These are phyloP conservation scores for Ectemnius cavifrons DNA, from an alignment of 2,888 invertebrate species.

Conservation along the genomic window DNA sequence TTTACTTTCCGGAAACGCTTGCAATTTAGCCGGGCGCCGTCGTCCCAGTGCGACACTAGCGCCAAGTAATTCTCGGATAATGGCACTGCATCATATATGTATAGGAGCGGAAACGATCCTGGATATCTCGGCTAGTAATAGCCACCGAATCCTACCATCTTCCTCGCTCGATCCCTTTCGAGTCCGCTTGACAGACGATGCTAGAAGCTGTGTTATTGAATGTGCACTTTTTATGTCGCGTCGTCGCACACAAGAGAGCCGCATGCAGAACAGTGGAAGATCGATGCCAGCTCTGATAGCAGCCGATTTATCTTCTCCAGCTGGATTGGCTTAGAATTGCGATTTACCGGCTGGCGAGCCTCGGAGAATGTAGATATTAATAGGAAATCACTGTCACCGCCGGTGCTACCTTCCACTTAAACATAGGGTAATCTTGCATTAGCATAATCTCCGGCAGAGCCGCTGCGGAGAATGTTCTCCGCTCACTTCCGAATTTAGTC, in stretches of 20 bases:
- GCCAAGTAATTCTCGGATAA: conserved; percentile 45
- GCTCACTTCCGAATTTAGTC: conserved; percentile 42
- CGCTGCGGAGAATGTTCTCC: conserved; percentile 15
- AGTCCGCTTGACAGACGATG: too few relatives aligned
- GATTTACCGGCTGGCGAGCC: not conserved
- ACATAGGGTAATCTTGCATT: conserved; percentile 42
- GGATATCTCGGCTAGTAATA: conserved; percentile 4
- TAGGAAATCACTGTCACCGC: conserved; percentile 31
- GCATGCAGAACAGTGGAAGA: too few relatives aligned
- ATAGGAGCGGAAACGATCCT: conserved; percentile 32
- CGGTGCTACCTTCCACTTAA: conserved; percentile 36
- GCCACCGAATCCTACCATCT: too few relatives aligned
- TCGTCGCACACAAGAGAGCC: too few relatives aligned
- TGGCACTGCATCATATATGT: conserved; percentile 21
- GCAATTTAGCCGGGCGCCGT: conserved; percentile 38
- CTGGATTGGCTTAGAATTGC: conserved; percentile 1
- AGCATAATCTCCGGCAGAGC: conserved; percentile 36
- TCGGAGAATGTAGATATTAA: conserved; percentile 31
- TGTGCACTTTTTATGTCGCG: too few relatives aligned
- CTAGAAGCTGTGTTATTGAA: too few relatives aligned
- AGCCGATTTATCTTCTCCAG: too few relatives aligned
- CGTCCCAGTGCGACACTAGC: conserved; percentile 20
- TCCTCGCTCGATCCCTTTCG: too few relatives aligned
- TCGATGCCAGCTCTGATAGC: too few relatives aligned
- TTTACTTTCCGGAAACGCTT: conserved; percentile 41